These are phyloP conservation scores for Masticophis lateralis DNA, from an alignment of 2,797 vertebrate genomes.

Conservation along the genomic window DNA sequence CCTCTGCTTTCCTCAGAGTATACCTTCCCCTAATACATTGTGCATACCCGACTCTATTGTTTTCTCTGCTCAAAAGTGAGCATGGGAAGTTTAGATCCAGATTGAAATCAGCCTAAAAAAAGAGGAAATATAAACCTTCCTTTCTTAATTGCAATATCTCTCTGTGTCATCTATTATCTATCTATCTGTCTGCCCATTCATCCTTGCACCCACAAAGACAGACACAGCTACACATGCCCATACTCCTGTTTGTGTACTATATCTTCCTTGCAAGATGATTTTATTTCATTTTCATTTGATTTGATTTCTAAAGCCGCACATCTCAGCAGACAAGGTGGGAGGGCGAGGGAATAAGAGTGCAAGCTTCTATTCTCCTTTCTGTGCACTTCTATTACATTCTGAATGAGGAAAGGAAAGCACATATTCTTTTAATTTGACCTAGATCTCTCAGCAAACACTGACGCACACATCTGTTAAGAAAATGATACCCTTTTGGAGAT, in stretches of 20 bases:
- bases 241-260: not conserved
- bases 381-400: too few species aligned
- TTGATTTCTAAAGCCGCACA: not conserved
- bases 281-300: not conserved
- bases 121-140: not conserved
- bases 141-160: not conserved
- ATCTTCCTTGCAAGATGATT: not conserved
- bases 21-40: not conserved
- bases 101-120: not conserved
- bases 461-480: not conserved
- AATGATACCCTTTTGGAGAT: not conserved
- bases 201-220: not conserved
- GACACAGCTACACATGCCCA: not conserved
- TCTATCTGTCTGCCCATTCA: not conserved
- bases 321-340: not conserved
- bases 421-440: not conserved
- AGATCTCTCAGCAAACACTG: not conserved
- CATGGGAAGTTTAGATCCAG: not conserved
- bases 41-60: not conserved
- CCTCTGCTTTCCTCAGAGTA: not conserved
- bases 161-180: not conserved
- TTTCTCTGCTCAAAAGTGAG: not conserved
- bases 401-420: not conserved
- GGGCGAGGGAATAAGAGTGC: not conserved
- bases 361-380: not conserved